Conservation (phyloP, 2,888 invertebrate species). For the Pomacea canaliculata region DNA sequence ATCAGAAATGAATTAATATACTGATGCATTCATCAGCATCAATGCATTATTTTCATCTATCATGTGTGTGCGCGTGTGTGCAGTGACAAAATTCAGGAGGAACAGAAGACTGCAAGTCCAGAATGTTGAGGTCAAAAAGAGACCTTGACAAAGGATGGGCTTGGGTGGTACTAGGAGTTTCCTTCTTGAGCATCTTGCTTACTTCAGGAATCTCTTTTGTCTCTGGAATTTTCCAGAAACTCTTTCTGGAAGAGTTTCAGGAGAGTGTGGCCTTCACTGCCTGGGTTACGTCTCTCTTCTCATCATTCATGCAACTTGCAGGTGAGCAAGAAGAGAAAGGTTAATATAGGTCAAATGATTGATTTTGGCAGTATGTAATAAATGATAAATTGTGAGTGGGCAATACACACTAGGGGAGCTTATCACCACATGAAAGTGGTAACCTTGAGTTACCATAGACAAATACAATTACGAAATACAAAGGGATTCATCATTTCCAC, state of each 20-base stretch:
- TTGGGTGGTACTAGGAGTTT: conserved; percentile 31
- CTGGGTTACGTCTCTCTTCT: conserved; percentile 36
- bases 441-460: too few relatives aligned
- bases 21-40: too few relatives aligned
- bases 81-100: too few relatives aligned
- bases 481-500: too few relatives aligned
- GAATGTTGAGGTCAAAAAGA: neutral
- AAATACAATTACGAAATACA: too few relatives aligned
- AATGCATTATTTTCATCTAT: too few relatives aligned
- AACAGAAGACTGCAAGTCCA: too few relatives aligned
- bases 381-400: too few relatives aligned
- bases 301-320: conserved; percentile 35
- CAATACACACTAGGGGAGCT: too few relatives aligned
- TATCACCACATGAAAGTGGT: too few relatives aligned
- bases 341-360: neutral
- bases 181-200: conserved; percentile 31
- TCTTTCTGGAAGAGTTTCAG: conserved; percentile 35
- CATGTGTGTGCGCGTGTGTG: too few relatives aligned
- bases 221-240: conserved; percentile 34
- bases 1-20: too few relatives aligned
- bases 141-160: conserved; percentile 37
- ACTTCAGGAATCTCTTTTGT: conserved; percentile 30
- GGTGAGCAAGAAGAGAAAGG: conserved; percentile 17
- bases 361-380: neutral
- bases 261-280: conserved; percentile 34